Evolutionary conservation across 2,113 vertebrate species (phyloP).

Genomic region (Guaruba guarouba): DNA sequence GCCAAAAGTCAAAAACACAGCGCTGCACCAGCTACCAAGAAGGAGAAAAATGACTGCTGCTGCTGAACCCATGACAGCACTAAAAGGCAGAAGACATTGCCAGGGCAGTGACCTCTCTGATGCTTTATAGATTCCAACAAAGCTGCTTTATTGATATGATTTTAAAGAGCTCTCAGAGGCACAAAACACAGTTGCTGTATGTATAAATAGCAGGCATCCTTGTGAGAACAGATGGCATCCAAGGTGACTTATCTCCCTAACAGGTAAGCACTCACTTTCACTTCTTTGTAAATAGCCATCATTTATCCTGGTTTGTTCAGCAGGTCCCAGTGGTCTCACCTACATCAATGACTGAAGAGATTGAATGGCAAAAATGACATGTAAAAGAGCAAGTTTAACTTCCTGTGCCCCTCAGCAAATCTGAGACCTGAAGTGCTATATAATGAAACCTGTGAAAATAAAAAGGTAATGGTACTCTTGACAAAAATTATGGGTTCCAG

Average conservation of each 20-base stretch:
- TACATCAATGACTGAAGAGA: conserved; percentile 49
- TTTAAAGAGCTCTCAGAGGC: conserved; percentile 70
- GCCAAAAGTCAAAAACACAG: no score
- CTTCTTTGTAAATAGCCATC: conserved; percentile 71
- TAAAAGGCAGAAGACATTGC: conserved; percentile 58
- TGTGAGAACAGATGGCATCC: conserved; percentile 77
- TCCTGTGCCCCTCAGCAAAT: conserved; percentile 62
- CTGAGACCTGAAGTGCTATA: conserved; percentile 11
- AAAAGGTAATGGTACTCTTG: conserved; percentile 30
- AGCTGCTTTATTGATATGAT: conserved; percentile 74
- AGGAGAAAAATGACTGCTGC: no score
- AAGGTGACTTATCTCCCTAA: conserved; percentile 76
- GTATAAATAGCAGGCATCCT: conserved; percentile 74
- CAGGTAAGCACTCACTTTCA: conserved; percentile 53
- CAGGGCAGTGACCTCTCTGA: conserved; percentile 30
- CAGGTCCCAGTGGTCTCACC: conserved; percentile 47
- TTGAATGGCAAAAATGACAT: conserved; percentile 57
- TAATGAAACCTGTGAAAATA: conserved; percentile 48
- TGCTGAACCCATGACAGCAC: background rate
- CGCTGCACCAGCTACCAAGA: no score
- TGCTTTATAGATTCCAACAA: conserved; percentile 70
- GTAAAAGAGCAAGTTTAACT: conserved; percentile 62
- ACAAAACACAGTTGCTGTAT: conserved; percentile 61
- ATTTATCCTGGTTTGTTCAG: conserved; percentile 73
- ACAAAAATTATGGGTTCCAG: conserved; percentile 36